Percentiles rank a stretch among this genome's conserved stretches.
phyloP scores from a whole-genome alignment of 64 coral and sea anemone species.

The Montipora cactus region DNA sequence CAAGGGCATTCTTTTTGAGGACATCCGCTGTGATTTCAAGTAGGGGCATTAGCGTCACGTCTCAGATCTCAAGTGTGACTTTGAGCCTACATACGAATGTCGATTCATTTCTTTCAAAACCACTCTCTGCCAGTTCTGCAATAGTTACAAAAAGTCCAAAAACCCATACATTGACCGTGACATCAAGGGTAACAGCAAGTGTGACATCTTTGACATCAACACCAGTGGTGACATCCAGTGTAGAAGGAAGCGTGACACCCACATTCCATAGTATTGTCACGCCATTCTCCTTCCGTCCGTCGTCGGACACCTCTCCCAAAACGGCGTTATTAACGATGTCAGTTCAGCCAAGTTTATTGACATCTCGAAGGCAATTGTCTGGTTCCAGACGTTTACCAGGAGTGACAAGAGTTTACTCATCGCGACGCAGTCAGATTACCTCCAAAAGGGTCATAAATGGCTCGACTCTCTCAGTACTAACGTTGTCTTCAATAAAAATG shows the following conservation, averaged over 20 bases:
- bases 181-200: neutral
- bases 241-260: neutral
- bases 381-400: neutral
- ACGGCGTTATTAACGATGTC: neutral
- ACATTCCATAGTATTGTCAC: slow-evolving; percentile 1
- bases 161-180: neutral
- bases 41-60: neutral
- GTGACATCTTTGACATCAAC: neutral
- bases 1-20: too few species aligned
- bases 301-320: neutral
- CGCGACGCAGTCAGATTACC: neutral
- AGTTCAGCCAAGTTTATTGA: neutral
- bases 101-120: neutral
- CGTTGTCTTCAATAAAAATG: neutral
- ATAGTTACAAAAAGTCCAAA: neutral
- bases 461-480: neutral
- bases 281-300: neutral
- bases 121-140: neutral
- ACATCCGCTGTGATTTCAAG: neutral
- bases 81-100: neutral
- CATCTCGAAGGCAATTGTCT: neutral
- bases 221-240: neutral
- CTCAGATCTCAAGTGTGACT: neutral
- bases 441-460: neutral
- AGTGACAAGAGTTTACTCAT: neutral